Conservation (phyloP, 2,888 invertebrate species). For the Idaea aversata region DNA sequence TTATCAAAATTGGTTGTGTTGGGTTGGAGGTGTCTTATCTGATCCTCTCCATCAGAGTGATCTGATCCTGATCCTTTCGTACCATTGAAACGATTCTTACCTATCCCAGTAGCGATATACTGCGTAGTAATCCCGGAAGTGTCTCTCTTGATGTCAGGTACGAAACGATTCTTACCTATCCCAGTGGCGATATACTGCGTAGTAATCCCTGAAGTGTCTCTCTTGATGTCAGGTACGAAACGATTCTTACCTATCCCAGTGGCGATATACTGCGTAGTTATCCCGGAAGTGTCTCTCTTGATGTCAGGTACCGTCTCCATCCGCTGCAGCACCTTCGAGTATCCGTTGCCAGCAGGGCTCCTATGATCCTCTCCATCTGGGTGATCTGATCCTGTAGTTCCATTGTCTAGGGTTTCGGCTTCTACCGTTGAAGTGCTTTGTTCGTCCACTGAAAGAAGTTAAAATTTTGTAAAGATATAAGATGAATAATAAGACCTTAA, state of each 20-base stretch:
- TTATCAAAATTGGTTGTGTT: no score
- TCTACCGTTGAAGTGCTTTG: slow-evolving; percentile 39
- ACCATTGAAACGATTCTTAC: slow-evolving; percentile 36
- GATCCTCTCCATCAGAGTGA: no score
- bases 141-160: slow-evolving; percentile 56
- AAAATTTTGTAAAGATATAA: neutral
- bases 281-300: slow-evolving; percentile 69
- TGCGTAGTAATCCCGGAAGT: slow-evolving; percentile 73
- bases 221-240: slow-evolving; percentile 44
- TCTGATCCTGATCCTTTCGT: neutral
- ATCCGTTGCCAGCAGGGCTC: slow-evolving; percentile 43
- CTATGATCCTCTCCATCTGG: slow-evolving; percentile 21
- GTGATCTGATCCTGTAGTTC: neutral
- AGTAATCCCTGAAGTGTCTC: slow-evolving; percentile 70
- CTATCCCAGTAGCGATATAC: slow-evolving; percentile 71
- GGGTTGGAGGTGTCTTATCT: no score
- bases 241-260: slow-evolving; percentile 65
- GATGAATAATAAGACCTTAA: neutral
- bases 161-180: slow-evolving; percentile 52
- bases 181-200: slow-evolving; percentile 73
- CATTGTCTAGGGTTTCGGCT: slow-evolving; percentile 27
- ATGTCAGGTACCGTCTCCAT: slow-evolving; percentile 71
- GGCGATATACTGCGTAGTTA: slow-evolving; percentile 72
- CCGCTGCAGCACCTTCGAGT: slow-evolving; percentile 51
- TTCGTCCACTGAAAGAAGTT: slow-evolving; percentile 39